phyloP scores from a whole-genome alignment of 2,888 invertebrate species.

The Bombyx huttoni region DNA sequence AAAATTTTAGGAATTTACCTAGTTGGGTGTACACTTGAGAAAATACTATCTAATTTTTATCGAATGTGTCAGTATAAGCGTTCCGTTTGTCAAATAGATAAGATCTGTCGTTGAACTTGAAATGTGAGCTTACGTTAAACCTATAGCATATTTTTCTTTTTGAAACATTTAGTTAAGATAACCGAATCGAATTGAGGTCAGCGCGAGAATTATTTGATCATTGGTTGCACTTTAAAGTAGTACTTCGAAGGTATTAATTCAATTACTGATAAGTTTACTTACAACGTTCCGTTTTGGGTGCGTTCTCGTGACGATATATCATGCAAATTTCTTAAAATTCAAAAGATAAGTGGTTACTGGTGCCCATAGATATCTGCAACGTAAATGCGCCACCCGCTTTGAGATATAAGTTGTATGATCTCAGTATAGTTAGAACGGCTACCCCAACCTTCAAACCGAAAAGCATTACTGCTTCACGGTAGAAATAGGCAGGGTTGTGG shows the following conservation, averaged over 20 bases:
- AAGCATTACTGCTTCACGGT: no score
- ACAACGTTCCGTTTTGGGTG: background rate
- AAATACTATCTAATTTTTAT: background rate
- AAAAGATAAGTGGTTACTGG: no score
- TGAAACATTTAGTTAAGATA: background rate
- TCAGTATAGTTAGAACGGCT: no score
- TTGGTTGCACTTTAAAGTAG: constrained; percentile 2
- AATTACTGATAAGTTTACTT: background rate
- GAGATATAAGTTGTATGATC: no score
- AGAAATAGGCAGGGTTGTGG: no score
- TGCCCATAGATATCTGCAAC: no score
- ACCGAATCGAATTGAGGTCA: background rate
- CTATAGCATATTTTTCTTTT: background rate
- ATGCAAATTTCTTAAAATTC: background rate
- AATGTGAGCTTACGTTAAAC: constrained; percentile 9
- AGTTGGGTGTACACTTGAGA: background rate
- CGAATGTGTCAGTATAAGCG: background rate
- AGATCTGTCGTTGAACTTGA: constrained; percentile 24
- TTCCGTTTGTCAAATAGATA: constrained; percentile 11
- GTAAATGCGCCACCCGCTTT: no score
- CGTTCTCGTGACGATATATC: background rate
- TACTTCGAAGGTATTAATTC: background rate
- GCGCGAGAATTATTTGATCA: background rate
- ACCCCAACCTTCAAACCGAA: no score
- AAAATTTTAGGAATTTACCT: background rate